Percentiles rank a stretch among this genome's conserved stretches.
Evolutionary conservation across 1,140 invertebrate species (phyloP).

Genomic region (Holotrichia oblita): DNA sequence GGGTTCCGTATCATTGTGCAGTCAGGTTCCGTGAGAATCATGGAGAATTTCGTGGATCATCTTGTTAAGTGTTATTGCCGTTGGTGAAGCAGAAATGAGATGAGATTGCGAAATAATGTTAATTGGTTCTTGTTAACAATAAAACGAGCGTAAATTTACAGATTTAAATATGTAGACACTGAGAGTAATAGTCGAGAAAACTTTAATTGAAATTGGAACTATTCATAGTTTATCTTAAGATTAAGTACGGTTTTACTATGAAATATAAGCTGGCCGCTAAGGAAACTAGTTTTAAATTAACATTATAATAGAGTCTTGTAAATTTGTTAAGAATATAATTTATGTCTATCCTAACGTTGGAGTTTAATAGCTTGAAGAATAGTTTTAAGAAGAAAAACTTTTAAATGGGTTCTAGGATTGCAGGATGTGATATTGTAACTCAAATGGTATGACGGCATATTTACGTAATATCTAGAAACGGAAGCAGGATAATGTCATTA

Average conservation of each 20-base stretch:
- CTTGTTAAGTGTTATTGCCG: constrained; percentile 31
- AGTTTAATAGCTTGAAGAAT: too few species aligned
- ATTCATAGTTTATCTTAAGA: background rate
- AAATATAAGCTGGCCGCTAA: background rate
- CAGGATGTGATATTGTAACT: too few species aligned
- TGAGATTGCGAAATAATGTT: constrained; percentile 27
- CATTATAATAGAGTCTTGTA: background rate
- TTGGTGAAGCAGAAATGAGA: constrained; percentile 14
- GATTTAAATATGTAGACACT: background rate
- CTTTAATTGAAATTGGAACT: constrained; percentile 1
- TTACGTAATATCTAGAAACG: too few species aligned
- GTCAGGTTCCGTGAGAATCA: background rate
- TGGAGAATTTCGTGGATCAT: constrained; percentile 25
- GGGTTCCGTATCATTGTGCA: background rate
- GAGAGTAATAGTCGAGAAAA: background rate
- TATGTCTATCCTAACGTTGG: too few species aligned
- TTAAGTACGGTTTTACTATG: background rate
- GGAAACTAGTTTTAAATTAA: background rate
- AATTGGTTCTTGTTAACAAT: constrained; percentile 22
- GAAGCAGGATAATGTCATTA: too few species aligned
- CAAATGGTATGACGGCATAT: too few species aligned
- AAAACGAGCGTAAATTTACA: background rate
- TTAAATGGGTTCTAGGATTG: too few species aligned
- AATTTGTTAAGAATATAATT: background rate
- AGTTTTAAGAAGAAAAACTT: too few species aligned